Base-by-base conservation (phyloP, 2,888 invertebrate genomes). In the Cryptocephalus primarius region DNA sequence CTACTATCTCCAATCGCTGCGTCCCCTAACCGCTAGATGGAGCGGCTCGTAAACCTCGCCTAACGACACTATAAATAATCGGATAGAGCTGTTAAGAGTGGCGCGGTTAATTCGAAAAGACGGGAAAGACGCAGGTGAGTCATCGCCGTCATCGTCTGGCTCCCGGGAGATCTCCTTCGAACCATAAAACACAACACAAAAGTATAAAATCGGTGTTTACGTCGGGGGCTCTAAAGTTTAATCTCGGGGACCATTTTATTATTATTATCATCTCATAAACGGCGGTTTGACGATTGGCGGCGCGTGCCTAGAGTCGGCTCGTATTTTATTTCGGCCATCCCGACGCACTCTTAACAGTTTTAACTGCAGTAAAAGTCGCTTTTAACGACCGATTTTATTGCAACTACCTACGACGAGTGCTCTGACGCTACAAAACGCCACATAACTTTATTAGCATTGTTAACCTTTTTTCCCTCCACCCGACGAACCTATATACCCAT, bases 291-390 rank as follows among this genome's bases (percentile, higher is more conserved):
- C 60, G 63, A 63, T 60, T 59, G 63, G 53, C 22, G 64, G 61
- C 66, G 61, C 67, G 67, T 65, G 67, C 66, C 66, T 68, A 68
- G 67, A 64, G 57, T 62, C 22, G 60, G 60, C 57, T 62, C 63
- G 64, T 66, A 64, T 65, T 66, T 66, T 66, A 64, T 65, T 22
- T 64, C 60, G 62, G 61, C 63, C 60, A 61, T 65, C 62, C 55
- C 63, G 66, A 68, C 68, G 67, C 69, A 68, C 66, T 68, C 66
- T 67, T 67, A 22, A 69, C 66, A 67, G 65, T 70, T 70, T 69
- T 67, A 69, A 69, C 65, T 67, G 68, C 66, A 65, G 64, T 69
- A 70, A 69, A 70, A 69, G 67, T 67, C 68, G 56, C 58, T 69
- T 43, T 70, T 70, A 69, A 69, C 67, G 69, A 62, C 62, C 61